Conservation (phyloP, 2,113 vertebrate species). For the Cettia cetti region DNA sequence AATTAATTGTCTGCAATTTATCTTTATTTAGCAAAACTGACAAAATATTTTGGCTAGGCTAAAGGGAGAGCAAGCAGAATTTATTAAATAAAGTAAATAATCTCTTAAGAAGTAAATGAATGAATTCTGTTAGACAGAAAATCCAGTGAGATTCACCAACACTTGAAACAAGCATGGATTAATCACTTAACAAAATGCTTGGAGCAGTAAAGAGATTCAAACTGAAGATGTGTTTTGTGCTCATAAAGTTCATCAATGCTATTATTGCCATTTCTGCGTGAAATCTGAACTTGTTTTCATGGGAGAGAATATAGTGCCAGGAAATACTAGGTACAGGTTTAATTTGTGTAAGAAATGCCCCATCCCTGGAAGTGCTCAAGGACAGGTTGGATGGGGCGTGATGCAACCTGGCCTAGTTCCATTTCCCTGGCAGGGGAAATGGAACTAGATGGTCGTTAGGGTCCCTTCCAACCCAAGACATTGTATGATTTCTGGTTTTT, state of each 20-base stretch:
- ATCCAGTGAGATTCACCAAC: not conserved
- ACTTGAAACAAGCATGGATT: not conserved
- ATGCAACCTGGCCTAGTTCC: not conserved
- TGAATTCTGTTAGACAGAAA: not conserved
- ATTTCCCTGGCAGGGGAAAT: not conserved
- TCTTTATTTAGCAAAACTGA: not conserved
- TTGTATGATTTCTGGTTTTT: not conserved
- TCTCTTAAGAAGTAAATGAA: not conserved
- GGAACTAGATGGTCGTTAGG: not conserved
- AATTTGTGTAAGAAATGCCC: not conserved
- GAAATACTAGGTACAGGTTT: not conserved
- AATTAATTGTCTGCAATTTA: not conserved
- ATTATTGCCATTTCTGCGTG: not conserved
- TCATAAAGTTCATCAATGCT: not conserved
- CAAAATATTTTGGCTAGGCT: not conserved
- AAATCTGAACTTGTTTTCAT: not conserved
- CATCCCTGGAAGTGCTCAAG: not conserved
- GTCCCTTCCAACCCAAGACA: not conserved
- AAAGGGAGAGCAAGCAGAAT: not conserved
- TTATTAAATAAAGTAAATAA: not conserved
- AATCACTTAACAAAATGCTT: not conserved
- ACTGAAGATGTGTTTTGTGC: not conserved
- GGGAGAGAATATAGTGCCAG: not conserved
- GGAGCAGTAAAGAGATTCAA: not conserved
- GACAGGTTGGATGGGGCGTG: not conserved